Base-by-base conservation (phyloP, 1,140 invertebrate species). In the Mycetomoellerius zeteki region DNA sequence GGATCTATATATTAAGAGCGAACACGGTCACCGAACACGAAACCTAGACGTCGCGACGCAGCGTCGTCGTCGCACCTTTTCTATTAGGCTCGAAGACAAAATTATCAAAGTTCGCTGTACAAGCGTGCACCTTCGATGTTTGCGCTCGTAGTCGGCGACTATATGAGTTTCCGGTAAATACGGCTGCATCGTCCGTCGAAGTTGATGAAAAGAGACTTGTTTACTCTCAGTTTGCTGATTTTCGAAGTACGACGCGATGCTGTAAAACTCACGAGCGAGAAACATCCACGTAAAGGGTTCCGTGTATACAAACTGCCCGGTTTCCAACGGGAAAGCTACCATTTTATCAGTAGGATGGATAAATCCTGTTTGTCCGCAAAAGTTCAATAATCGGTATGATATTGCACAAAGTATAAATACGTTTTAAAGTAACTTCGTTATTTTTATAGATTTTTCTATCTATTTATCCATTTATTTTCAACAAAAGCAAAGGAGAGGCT, bases 131-230 rank as follows among this genome's bases (percentile, higher is more conserved):
- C 62, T 54, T 81, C 88, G 88, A 89, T 90, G 81, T 90, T 87
- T 90, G 69, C 76, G 62, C 47, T 50, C 43, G 60, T 65, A 75
- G 73, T 69, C 54, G 78, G 47, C 84, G 84, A 82, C 64, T 78
- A 85, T 33, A 80, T 52, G 62, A 67, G 62, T 67, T 86, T 81
- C 81, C 88, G 76, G 88, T 73, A 90, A 90, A 90, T 90, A 90
- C 69, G 69, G 47, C 24, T 30, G 21, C 76, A 30, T 50, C 77
- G 56, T 67, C 67, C 88, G 69, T 86, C 86, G 89, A 88, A 88
- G 81, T 58, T 90, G 89, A 90, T 90, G 89, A 90, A 88, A 90
- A 90, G 86, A 86, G 89, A 90, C 86, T 90, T 90, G 89, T 90
- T 90, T 90, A 90, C 89, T 67, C 37, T 88, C 52, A 72, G 33